phyloP scores from a whole-genome alignment of 2,113 vertebrate species.

The Tragelaphus strepsiceros region DNA sequence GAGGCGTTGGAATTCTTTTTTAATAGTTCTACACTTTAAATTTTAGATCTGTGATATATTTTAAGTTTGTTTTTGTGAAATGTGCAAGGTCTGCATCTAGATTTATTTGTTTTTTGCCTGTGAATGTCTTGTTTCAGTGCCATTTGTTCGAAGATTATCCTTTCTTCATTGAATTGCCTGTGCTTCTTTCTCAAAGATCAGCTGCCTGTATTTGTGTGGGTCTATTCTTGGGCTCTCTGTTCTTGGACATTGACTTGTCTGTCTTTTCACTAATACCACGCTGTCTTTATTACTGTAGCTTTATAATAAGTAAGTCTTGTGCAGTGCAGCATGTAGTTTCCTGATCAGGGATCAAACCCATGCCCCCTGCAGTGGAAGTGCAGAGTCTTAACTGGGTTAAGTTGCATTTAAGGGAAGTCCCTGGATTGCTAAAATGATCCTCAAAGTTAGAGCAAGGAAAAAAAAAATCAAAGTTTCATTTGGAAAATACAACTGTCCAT shows the following conservation, averaged over 20 bases:
- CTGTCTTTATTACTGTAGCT: not conserved
- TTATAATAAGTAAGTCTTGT: not conserved
- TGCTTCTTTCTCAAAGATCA: not conserved
- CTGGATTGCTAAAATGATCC: not conserved
- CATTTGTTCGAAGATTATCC: not conserved
- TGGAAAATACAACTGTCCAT: not conserved
- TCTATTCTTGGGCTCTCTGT: not conserved
- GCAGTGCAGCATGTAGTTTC: not conserved
- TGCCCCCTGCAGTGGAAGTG: not conserved
- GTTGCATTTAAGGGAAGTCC: not conserved
- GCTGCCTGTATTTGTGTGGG: not conserved
- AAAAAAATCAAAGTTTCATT: not conserved
- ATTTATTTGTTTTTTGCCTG: not conserved
- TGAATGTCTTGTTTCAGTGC: not conserved
- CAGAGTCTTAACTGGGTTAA: not conserved
- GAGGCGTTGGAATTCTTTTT: not conserved
- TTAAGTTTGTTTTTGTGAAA: not conserved
- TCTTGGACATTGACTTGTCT: not conserved
- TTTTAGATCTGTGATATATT: not conserved
- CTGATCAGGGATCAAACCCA: not conserved
- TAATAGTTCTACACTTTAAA: not conserved
- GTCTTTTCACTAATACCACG: not conserved
- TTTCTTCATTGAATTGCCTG: not conserved
- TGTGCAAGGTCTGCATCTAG: not conserved
- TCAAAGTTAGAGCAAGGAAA: not conserved